Evolutionary conservation across 35 echinoderm and acorn worm genomes (phyloP).

Genomic region (Amphiura filiformis): DNA sequence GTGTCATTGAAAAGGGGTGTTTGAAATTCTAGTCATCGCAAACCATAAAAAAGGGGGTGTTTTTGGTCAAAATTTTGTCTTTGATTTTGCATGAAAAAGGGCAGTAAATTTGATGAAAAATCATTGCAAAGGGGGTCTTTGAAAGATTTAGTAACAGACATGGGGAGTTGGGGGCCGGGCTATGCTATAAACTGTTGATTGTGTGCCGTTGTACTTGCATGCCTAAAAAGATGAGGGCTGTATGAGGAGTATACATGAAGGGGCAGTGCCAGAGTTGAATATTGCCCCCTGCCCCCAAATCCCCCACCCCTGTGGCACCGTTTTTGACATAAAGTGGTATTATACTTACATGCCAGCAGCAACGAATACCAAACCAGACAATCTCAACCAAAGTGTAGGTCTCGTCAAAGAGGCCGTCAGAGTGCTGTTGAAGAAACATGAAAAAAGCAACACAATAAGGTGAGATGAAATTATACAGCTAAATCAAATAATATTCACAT

Average conservation of each 20-base stretch:
- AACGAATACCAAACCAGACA: slow-evolving; percentile 8
- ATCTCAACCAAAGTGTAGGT: slow-evolving; percentile 7
- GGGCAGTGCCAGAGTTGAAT: not conserved
- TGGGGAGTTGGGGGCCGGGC: too few species aligned
- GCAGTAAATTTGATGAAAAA: too few species aligned
- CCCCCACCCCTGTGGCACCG: not conserved
- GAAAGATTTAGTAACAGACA: too few species aligned
- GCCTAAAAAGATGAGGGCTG: not conserved
- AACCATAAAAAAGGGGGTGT: too few species aligned
- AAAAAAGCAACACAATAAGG: not conserved
- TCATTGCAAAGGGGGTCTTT: too few species aligned
- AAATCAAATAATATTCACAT: not conserved
- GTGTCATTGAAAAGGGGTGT: too few species aligned
- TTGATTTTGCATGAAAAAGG: too few species aligned
- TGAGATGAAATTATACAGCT: not conserved
- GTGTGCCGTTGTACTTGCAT: not conserved
- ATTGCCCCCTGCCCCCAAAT: not conserved
- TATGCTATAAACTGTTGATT: not conserved
- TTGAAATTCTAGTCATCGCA: too few species aligned
- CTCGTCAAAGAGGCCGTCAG: not conserved
- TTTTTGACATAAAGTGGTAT: not conserved
- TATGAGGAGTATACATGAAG: not conserved
- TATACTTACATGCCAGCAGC: slow-evolving; percentile 22
- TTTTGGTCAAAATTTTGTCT: too few species aligned
- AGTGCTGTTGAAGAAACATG: not conserved